Percentiles rank a stretch among this genome's conserved stretches.
Evolutionary conservation across 53 echinoderm and acorn worm species (phyloP).

Genomic region (Holothuria scabra): DNA sequence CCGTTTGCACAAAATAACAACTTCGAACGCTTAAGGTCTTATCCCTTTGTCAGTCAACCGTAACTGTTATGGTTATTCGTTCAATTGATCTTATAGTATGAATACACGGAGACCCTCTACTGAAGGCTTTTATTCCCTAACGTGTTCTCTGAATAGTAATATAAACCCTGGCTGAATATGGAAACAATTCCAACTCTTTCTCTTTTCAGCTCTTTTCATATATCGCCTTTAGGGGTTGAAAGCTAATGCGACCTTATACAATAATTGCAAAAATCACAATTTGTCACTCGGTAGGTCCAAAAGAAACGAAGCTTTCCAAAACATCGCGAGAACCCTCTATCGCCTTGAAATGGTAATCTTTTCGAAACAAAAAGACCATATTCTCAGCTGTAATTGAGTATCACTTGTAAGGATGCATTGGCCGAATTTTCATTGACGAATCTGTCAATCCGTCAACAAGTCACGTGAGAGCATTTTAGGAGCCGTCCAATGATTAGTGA

Average conservation of each 20-base stretch:
- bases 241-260: constrained; percentile 29
- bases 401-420: too few species aligned
- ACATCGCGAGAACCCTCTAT: too few species aligned
- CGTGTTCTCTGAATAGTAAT: constrained; percentile 1
- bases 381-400: too few species aligned
- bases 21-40: too few species aligned
- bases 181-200: neutral
- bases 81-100: constrained; percentile 17
- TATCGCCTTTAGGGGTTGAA: constrained; percentile 16
- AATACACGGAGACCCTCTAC: neutral
- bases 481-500: too few species aligned
- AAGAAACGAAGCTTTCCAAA: too few species aligned
- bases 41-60: neutral
- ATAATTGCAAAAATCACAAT: constrained; percentile 6
- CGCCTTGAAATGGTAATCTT: too few species aligned
- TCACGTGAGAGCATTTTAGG: too few species aligned
- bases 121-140: constrained; percentile 41
- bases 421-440: too few species aligned
- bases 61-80: constrained; percentile 18
- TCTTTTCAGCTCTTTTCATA: neutral
- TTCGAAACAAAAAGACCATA: too few species aligned
- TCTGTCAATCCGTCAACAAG: too few species aligned
- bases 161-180: constrained; percentile 29
- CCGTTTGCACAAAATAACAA: too few species aligned
- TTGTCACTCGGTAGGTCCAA: constrained; percentile 3